A percentile compares a stretch with the other conserved stretches of the same genome.
phyloP scores from a whole-genome alignment of 2,888 invertebrate species.

The Tuberolachnus salignus region DNA sequence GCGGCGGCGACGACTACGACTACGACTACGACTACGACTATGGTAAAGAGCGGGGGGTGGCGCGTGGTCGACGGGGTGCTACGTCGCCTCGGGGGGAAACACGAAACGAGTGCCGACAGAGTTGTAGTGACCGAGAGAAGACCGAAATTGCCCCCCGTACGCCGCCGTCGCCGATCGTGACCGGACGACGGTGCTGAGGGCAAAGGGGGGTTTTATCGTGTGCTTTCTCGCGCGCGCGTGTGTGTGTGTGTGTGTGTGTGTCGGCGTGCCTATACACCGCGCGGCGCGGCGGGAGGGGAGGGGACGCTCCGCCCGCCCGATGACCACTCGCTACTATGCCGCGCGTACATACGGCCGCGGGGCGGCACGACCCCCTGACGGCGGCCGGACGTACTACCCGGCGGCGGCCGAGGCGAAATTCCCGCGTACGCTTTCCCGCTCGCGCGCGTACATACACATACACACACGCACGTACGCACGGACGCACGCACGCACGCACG shows the following conservation, averaged over 20 bases:
- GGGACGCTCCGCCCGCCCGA: conserved; percentile 21
- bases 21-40: not conserved
- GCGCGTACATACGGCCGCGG: not conserved
- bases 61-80: conserved; percentile 41
- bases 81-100: conserved; percentile 47
- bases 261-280: too few relatives aligned
- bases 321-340: conserved; percentile 41
- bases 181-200: not conserved
- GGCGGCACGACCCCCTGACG: conserved; percentile 49
- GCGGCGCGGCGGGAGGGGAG: not conserved
- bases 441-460: not conserved
- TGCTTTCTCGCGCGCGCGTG: not conserved
- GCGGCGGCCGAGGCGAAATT: conserved; percentile 45
- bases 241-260: too few relatives aligned
- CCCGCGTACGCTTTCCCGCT: conserved; percentile 10
- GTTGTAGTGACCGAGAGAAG: conserved; percentile 55
- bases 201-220: conserved; percentile 30
- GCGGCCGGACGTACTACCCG: conserved; percentile 54
- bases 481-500: conserved; percentile 1
- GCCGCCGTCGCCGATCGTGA: conserved; percentile 41
- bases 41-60: not conserved
- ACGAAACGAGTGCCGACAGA: conserved; percentile 56
- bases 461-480: conserved; percentile 7
- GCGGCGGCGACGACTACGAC: not conserved
- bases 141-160: conserved; percentile 53